Evolutionary conservation across 1,140 invertebrate genomes (phyloP), one percentile per base, ranked within the genome.

Genomic region (Drosophila kurseongensis): DNA sequence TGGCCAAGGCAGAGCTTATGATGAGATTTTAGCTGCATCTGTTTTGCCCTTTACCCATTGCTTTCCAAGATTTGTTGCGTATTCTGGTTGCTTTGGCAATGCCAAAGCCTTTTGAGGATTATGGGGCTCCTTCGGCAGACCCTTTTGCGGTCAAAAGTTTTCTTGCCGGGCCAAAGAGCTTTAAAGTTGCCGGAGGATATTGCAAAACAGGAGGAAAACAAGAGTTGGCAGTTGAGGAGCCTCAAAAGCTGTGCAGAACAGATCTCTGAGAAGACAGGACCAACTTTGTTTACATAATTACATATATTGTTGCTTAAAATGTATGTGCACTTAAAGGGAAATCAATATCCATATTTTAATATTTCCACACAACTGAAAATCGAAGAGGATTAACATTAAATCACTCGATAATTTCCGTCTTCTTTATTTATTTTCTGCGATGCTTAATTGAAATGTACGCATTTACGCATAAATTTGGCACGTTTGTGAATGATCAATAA

Each of bases 71-170:
- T 72, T 45, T 68, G 41, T 36, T 68, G 32, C 14, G 62, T 51
- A 67, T 67, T 42, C 62, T 47, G 45, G 69, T 73, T 60, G 44
- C 54, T 51, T 73, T 59, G 55, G 45, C 40, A 71, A 58, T 45
- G 36, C 9, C 18, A 71, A 58, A 71, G 68, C 42, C 68, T 23
- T 71, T 71, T 71, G 68, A 52, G 69, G 69, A 73, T 73, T 73
- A 73, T 18, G 29, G 16, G 29, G 45, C 60, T 67, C 40, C 69
- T 51, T 38, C 56, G 40, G 10, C 32, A 73, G 68, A 47, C 27
- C 47, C 48, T 41, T 73, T 73, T 73, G 69, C 18, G 69, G 69
- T 73, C 69, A 60, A 73, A 73, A 73, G 69, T 73, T 73, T 73
- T 41, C 44, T 68, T 35, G 38, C 66, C 52, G 35, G 68, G 65